Evolutionary conservation across 2,888 invertebrate species (phyloP), one percentile per base, ranked within the genome.

Genomic region (Calliopum simillimum): DNA sequence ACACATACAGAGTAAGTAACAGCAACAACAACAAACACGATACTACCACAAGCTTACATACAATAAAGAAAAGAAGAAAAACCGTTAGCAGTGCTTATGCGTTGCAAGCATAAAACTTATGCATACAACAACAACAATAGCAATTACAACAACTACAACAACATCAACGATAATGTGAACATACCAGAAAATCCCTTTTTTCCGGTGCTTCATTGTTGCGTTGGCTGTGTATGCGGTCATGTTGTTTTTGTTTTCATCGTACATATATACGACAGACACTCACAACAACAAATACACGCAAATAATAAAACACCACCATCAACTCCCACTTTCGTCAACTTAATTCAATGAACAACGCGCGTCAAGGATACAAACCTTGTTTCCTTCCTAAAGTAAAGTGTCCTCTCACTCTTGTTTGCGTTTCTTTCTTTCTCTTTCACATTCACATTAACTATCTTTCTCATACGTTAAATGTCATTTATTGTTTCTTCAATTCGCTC

Each of bases 121-220:
- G 53, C 46, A 67, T 58, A 56, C 59, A 68, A 49, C 68, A 68
- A 51, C 68, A 68, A 47, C 16, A 21, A 64, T 23, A 68, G 62
- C 69, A 66, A 67, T 49, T 69, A 33, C 68, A 68, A 69, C 73
- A 65, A 53, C 68, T 58, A 59, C 62, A 46, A 13, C 19, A 55
- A 23, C 58, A 74, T 53, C 69, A 68, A 68, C 53, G 67, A 61
- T 62, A 69, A 46, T 47, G 49, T 46, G 49, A 76, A 75, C 71
- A 74, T 72, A 76, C 73, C 74, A 77, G 74, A 74, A 76, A 75
- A 77, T 74, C 73, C 73, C 76, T 64, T 69, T 73, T 76, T 71
- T 59, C 49, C 73, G 59, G 59, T 59, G 13, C 44, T 44, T n/a
- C 23, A 44, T 56, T 43, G 19, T 43, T 12, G 11, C 25, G 16